Base-by-base conservation (phyloP, 2,888 invertebrate genomes). In the Anaspis maculata region DNA sequence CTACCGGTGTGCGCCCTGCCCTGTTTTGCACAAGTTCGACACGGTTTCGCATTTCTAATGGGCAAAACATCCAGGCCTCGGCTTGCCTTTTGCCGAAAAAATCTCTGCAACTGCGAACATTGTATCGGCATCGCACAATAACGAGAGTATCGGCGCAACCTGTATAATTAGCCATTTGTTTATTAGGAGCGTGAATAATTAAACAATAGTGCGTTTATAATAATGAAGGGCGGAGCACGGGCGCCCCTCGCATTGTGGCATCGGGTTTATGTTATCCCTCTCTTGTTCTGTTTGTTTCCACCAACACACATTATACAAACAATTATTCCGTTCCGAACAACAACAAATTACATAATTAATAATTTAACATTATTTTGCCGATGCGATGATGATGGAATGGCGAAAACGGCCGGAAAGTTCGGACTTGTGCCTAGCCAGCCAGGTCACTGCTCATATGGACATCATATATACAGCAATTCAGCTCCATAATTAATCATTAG, bases 31-130 rank as follows among this genome's bases (percentile, higher is more conserved):
- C 43, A 45, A 48, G 41, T 44, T 25, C 34, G 21, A 13, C 27
- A 48, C 40, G 48, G 47, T 45, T 43, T 42, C 38, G 25, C 37
- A 39, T 46, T 43, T 43, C 37, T 32, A 34, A 23, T 29, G 29
- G 24, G 12, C 12, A 24, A 24, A 32, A 32, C 27, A 32, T n/a
- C n/a, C n/a, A n/a, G n/a, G n/a, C n/a, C n/a, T n/a, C n/a, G n/a
- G n/a, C n/a, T n/a, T n/a, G n/a, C n/a, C n/a, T n/a, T n/a, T n/a
- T n/a, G n/a, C n/a, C n/a, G n/a, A n/a, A n/a, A n/a, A n/a, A n/a
- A n/a, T n/a, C n/a, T n/a, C n/a, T n/a, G n/a, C n/a, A n/a, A n/a
- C n/a, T n/a, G n/a, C n/a, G n/a, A n/a, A n/a, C n/a, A n/a, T n/a
- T n/a, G n/a, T n/a, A n/a, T n/a, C n/a, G n/a, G n/a, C n/a, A n/a